phyloP scores from a whole-genome alignment of 2,113 vertebrate genomes.

The Thryonomys swinderianus region DNA sequence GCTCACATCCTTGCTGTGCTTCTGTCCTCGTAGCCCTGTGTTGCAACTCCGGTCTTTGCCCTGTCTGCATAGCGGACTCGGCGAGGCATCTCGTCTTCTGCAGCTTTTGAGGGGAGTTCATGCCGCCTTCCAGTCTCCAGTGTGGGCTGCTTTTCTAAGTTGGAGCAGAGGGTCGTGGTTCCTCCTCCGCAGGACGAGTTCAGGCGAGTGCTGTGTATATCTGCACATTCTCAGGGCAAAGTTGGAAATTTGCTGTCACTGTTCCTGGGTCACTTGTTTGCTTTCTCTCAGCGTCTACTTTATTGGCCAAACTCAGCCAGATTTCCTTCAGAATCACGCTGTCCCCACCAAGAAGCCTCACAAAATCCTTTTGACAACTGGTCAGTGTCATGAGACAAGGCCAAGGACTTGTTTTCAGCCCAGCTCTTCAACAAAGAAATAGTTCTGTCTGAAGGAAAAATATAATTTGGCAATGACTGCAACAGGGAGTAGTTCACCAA shows the following conservation, averaged over 20 bases:
- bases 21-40: background rate
- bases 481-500: background rate
- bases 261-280: background rate
- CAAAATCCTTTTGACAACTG: background rate
- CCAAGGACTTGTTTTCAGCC: background rate
- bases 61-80: background rate
- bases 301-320: background rate
- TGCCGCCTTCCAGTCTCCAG: no score
- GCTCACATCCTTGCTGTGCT: fast-evolving
- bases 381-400: background rate
- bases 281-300: background rate
- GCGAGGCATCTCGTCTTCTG: background rate
- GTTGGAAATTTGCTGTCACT: no score
- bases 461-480: background rate
- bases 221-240: fast-evolving
- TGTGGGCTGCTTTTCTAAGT: background rate
- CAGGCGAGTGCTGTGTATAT: background rate
- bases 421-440: background rate
- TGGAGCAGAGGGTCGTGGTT: no score
- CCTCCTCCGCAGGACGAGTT: background rate
- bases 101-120: no score
- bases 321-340: background rate
- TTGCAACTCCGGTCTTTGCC: background rate
- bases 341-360: background rate
- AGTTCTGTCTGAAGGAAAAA: background rate